These are phyloP conservation scores for Bothrops alternatus DNA, from an alignment of 2,797 vertebrate species.

Conservation along the genomic window DNA sequence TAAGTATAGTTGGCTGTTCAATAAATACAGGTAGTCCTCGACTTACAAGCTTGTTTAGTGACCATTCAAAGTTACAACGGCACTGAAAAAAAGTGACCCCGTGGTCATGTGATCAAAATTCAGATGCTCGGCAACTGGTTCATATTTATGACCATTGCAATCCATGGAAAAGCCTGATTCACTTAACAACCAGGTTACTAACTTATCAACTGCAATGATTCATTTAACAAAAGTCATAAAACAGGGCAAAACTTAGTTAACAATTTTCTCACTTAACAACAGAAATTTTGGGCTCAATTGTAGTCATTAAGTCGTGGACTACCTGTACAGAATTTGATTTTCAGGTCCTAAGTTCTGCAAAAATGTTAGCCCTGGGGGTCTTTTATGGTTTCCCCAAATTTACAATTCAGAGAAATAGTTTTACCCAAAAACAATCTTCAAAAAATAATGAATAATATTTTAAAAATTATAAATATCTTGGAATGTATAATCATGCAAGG, in stretches of 20 bases:
- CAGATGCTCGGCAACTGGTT: background rate
- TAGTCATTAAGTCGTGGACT: background rate
- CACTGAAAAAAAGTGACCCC: background rate
- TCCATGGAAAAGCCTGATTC: background rate
- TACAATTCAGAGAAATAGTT: background rate
- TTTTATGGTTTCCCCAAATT: conserved; percentile 3
- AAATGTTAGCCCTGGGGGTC: background rate
- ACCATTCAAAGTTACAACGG: background rate
- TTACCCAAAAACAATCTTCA: background rate
- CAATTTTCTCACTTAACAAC: background rate
- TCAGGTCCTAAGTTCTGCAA: background rate
- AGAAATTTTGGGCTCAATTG: background rate
- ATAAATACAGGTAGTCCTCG: background rate
- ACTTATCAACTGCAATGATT: background rate
- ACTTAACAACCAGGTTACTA: background rate
- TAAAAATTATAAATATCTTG: background rate
- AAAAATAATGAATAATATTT: background rate
- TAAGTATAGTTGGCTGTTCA: background rate
- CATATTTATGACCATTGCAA: background rate
- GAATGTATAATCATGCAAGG: background rate
- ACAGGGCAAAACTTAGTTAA: background rate
- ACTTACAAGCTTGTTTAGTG: background rate
- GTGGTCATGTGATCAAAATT: background rate
- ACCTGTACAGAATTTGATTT: background rate
- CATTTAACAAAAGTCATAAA: background rate